phyloP scores from a whole-genome alignment of 2,888 invertebrate genomes.

The Mesopsocus fuscifrons region DNA sequence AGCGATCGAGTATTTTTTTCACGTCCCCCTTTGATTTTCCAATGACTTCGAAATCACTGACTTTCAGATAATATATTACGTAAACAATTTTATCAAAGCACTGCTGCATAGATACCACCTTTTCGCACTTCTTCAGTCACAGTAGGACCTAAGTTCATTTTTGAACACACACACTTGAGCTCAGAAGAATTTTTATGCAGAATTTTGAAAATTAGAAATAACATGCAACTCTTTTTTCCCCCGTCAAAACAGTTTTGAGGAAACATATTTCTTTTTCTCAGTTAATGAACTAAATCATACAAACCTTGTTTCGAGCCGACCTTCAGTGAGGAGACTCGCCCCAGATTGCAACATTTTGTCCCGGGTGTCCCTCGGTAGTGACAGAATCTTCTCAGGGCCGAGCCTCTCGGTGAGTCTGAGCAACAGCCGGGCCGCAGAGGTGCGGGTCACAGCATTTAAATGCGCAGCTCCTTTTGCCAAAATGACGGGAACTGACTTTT shows the following conservation, averaged over 20 bases:
- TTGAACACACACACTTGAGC: no score
- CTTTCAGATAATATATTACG: no score
- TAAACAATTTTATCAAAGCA: no score
- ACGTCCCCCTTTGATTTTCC: neutral
- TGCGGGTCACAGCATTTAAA: slow-evolving; percentile 73
- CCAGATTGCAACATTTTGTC: slow-evolving; percentile 61
- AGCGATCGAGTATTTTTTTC: slow-evolving; percentile 1
- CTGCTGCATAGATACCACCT: no score
- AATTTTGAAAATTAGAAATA: no score
- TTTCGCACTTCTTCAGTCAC: no score
- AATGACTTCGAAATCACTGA: no score
- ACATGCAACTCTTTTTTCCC: slow-evolving; percentile 13
- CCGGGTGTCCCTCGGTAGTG: slow-evolving; percentile 54
- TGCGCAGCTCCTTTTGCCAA: slow-evolving; percentile 55
- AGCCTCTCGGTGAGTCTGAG: slow-evolving; percentile 48
- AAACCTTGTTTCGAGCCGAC: slow-evolving; percentile 65
- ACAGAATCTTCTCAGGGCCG: slow-evolving; percentile 52
- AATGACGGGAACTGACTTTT: slow-evolving; percentile 44
- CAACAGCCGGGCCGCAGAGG: slow-evolving; percentile 62
- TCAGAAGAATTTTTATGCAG: no score
- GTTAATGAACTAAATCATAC: neutral
- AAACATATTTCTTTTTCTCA: slow-evolving; percentile 1
- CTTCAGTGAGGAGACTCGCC: slow-evolving; percentile 69
- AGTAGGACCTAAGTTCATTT: no score
- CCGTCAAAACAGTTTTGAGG: slow-evolving; percentile 5